These are phyloP conservation scores for Rutilus rutilus DNA, from an alignment of 2,113 vertebrate species.

Conservation along the genomic window DNA sequence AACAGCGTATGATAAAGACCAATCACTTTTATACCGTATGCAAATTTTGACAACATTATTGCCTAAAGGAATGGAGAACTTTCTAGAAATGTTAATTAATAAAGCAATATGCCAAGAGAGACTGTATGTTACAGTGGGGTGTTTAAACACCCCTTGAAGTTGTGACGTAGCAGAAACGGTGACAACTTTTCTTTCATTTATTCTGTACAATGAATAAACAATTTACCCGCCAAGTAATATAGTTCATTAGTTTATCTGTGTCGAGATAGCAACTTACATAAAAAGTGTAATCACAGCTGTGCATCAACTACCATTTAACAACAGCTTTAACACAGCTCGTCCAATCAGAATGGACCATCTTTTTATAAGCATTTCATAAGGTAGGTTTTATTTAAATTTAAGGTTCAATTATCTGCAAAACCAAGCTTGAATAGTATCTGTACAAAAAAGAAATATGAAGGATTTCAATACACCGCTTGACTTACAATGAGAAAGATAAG, in stretches of 20 bases:
- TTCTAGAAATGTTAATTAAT: neutral
- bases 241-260: neutral
- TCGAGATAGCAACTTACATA: neutral
- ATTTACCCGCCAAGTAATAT: neutral
- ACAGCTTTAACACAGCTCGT: neutral
- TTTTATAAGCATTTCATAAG: neutral
- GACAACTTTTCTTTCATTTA: neutral
- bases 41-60: conserved; percentile 7
- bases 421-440: neutral
- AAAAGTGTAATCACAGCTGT: too few species aligned
- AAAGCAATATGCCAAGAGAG: neutral
- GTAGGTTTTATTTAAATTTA: neutral
- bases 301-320: neutral
- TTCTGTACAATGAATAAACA: neutral
- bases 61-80: neutral
- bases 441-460: neutral
- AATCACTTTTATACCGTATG: conserved; percentile 18
- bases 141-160: neutral
- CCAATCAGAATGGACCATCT: neutral
- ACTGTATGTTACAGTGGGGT: neutral
- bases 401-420: neutral
- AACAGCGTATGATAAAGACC: neutral
- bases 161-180: neutral
- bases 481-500: conserved; percentile 4
- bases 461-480: neutral